Evolutionary conservation across 1,140 invertebrate species (phyloP), one percentile per base, ranked within the genome.

Genomic region (Eupristina koningsbergeri): DNA sequence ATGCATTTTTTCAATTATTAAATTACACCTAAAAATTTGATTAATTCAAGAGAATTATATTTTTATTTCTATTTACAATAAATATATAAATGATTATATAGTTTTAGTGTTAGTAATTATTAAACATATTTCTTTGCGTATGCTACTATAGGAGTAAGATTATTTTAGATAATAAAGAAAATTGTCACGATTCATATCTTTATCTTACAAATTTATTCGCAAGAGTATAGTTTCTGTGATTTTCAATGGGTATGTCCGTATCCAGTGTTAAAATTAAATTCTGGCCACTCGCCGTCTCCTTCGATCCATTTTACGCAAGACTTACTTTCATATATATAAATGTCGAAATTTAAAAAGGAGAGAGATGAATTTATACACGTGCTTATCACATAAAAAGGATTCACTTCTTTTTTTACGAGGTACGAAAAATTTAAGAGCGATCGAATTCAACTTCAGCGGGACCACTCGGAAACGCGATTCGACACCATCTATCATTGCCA

Each of bases 301-400:
- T 34, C 80, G 29, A 34, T 50, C 71, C 19, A 82, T 82, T 82
- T 82, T 36, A 82, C 41, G 73, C 80, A 76, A 50, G 73, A 76
- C 53, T 67, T n/a, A 53, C n/a, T 50, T 31, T 80, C 67, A 29
- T 80, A 39, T 64, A n/a, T 22, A 64, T 78, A 78, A 76, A 76
- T 61, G 47, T 53, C 50, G 74, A 76, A 76, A 50, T 76, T 61
- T 36, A 58, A 78, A 79, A 69, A 50, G 26, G 8, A 47, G 53
- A 64, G 36, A 41, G 34, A 78, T 64, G 64, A 63, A 45, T 78
- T 80, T 80, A 80, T 45, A 64, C 63, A 69, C 41, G 58, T 26
- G 76, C 76, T 78, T 78, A 64, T 78, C 76, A 39, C 76, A 26
- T 45, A 78, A 45, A 78, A 78, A 78, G 76, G 76, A 78, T 64